These are phyloP conservation scores for Platyura marginata DNA, from an alignment of 1,140 invertebrate species.

Conservation along the genomic window DNA sequence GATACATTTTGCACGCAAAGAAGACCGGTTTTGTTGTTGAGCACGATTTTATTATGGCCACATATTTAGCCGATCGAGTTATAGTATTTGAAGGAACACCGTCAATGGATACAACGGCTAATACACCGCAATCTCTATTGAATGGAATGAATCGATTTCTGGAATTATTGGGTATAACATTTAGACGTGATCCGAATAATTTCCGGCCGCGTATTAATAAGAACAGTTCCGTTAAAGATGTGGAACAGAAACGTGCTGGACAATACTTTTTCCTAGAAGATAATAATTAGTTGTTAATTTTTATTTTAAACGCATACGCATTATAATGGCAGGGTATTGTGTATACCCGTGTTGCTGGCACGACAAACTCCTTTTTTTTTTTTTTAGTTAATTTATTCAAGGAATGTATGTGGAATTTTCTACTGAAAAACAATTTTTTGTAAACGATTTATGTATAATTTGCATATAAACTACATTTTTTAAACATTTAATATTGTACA, in stretches of 20 bases:
- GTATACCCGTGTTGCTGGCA: too few relatives aligned
- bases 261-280: constrained; percentile 99
- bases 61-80: constrained; percentile 95
- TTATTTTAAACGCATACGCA: too few relatives aligned
- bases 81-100: constrained; percentile 96
- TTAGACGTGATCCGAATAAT: constrained; percentile 96
- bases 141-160: constrained; percentile 98
- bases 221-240: constrained; percentile 89
- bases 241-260: constrained; percentile 90
- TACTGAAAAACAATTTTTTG: too few relatives aligned
- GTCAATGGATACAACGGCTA: constrained; percentile 72
- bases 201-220: constrained; percentile 98
- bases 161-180: constrained; percentile 92
- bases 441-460: too few relatives aligned
- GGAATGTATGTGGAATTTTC: too few relatives aligned
- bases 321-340: too few relatives aligned
- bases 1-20: constrained; percentile 97
- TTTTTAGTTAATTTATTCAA: too few relatives aligned
- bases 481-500: too few relatives aligned
- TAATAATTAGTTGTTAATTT: constrained; percentile 7
- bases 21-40: constrained; percentile 99
- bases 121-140: constrained; percentile 82
- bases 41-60: constrained; percentile 99
- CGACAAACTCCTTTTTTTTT: too few relatives aligned
- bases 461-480: too few relatives aligned